Evolutionary conservation across 2,113 vertebrate genomes (phyloP), one percentile per base, ranked within the genome.

Genomic region (Scomber colias): DNA sequence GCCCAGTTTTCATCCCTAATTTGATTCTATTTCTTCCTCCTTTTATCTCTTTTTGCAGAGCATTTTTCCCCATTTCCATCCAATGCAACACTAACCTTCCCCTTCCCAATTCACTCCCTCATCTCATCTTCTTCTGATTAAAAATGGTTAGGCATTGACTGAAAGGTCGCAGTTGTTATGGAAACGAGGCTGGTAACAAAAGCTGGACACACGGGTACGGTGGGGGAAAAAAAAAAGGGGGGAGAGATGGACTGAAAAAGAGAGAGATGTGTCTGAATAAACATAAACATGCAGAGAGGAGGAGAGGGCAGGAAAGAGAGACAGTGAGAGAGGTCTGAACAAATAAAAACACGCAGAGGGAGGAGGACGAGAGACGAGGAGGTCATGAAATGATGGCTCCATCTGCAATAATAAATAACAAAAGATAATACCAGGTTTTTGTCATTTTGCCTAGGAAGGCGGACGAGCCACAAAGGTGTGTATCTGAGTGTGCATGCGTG

Each of bases 161-260:
- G 82, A 93, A 92, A 92, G 92, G 92, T 93, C 82, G 87, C 92
- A 91, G 95, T 95, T 94, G 95, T 95, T 95, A 95, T 95, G 95
- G 95, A 95, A 95, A 95, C 94, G 84, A 91, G 92, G 90, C 86
- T 87, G 83, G 90, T 91, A 92, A 94, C 94, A 95, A 95, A 94
- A 92, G 91, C 87, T 73, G 89, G 91, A 87, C 89, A 84, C 81
- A 68, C 16, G 70, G 84, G 79, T 74, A 17, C 64, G 65, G 82
- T 59, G 59, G 65, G 72, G 65, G 85, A 3, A 54, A 56, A 61
- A 2, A 69, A 53, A 60, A 51, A 53, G 60, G 17, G 65, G 63
- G 63, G 64, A 53, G 72, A 45, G 68, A 51, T 3, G 12, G 69
- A 56, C 56, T 46, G 24, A 75, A 57, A 90, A 48, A 88, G 75